Evolutionary conservation across 2,888 invertebrate genomes (phyloP), one percentile per base, ranked within the genome.

Genomic region (Eupithecia exiguata): DNA sequence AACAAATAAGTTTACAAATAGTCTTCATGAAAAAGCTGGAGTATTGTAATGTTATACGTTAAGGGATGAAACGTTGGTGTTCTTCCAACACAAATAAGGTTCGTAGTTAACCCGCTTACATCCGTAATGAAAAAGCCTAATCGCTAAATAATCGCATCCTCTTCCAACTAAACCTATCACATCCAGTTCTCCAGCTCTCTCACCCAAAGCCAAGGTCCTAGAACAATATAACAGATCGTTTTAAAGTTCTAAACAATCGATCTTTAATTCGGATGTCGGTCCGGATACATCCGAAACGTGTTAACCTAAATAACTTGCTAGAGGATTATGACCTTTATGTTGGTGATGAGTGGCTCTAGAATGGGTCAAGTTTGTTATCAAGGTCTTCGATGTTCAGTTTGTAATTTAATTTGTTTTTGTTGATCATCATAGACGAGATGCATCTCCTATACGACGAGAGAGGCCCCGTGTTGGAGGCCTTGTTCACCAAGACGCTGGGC

Each of bases 381-480:
- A 75, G 75, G 75, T 69, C 35, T 35, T 6, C 62, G 58, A 62
- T 7, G 62, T 61, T 61, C 25, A 61, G 58, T n/a, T 58, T 25
- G 58, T 25, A 25, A 14, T 30, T 14, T 25, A n/a, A n/a, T n/a
- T n/a, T n/a, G n/a, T n/a, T 40, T 40, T 40, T 40, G 12, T 40
- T 12, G 40, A 40, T 40, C 40, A 99, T 99, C 85, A 98, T 99
- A 83, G 98, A 99, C 94, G 99, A 99, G 95, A 98, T 99, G 79
- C 99, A 99, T 92, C 95, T 99, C 71, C 95, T 99, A 66, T 99
- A 99, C 90, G 99, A 99, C 90, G 99, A 99, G 90, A 95, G 99
- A 83, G 99, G 99, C 0, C 99, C 99, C 0, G 99, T 99, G 12
- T 92, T 99, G 67, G 99, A 99, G 91, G 97, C 99, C 0, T 92